Conservation (phyloP, 2,797 vertebrate genomes). For the Gila robusta region DNA sequence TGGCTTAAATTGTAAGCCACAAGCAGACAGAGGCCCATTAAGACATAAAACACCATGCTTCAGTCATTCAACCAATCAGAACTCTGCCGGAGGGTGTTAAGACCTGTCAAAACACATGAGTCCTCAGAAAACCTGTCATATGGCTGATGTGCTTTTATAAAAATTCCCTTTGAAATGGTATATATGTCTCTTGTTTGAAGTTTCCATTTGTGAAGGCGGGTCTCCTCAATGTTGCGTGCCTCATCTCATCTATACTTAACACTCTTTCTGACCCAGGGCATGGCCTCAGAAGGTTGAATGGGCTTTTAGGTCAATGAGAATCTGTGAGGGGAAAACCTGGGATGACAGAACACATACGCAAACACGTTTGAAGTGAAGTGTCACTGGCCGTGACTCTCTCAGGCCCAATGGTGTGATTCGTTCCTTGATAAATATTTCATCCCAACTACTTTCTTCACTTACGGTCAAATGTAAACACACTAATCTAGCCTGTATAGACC, state of each 20-base stretch:
- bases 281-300: conserved; percentile 47
- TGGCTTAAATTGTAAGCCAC: not conserved
- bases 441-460: conserved; percentile 39
- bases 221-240: not conserved
- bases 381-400: conserved; percentile 28
- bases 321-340: conserved; percentile 36
- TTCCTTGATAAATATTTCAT: conserved; percentile 55
- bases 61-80: conserved; percentile 26
- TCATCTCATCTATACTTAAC: conserved; percentile 40
- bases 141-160: conserved; percentile 35
- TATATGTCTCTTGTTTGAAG: conserved; percentile 30
- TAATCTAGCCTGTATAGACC: not conserved
- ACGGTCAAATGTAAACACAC: conserved; percentile 33
- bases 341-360: conserved; percentile 41
- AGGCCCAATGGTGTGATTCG: conserved; percentile 14
- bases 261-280: conserved; percentile 39
- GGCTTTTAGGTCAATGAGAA: conserved; percentile 57
- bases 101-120: conserved; percentile 48
- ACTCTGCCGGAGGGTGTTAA: conserved; percentile 15
- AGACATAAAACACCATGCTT: conserved; percentile 20
- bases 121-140: conserved; percentile 37
- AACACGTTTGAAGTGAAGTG: conserved; percentile 38
- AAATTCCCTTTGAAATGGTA: conserved; percentile 46
- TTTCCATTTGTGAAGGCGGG: conserved; percentile 29
- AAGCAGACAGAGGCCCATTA: conserved; percentile 12